Evolutionary conservation across 2,888 invertebrate species (phyloP).

Genomic region (Lottia gigantea): DNA sequence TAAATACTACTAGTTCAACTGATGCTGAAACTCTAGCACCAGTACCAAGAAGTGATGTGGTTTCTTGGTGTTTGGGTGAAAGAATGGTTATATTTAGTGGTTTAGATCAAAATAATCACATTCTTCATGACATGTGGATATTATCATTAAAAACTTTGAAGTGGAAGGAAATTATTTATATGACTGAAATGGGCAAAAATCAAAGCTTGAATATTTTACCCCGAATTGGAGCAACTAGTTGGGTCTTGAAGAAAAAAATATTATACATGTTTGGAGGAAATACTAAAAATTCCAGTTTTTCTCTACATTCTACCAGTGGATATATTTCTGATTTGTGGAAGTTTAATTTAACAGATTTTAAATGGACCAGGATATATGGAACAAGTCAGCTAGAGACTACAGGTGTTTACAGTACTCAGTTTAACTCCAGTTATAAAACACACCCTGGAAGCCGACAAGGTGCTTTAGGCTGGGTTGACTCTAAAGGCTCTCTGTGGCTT

Average conservation of each 20-base stretch:
- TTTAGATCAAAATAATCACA: conserved; percentile 31
- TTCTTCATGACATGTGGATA: conserved; percentile 52
- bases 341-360: conserved; percentile 36
- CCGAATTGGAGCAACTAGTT: conserved; percentile 48
- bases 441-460: conserved; percentile 46
- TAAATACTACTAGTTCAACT: too few species aligned
- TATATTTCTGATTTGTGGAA: conserved; percentile 50
- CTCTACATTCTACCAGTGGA: conserved; percentile 38
- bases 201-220: conserved; percentile 34
- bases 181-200: conserved; percentile 14
- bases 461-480: conserved; percentile 45
- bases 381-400: conserved; percentile 26
- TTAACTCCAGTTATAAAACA: conserved; percentile 19
- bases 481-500: conserved; percentile 47
- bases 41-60: conserved; percentile 42
- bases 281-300: conserved; percentile 30
- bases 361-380: conserved; percentile 41
- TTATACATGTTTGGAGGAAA: conserved; percentile 59
- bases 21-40: conserved; percentile 23
- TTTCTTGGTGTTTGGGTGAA: conserved; percentile 48
- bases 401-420: conserved; percentile 33
- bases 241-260: conserved; percentile 27
- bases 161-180: conserved; percentile 36
- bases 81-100: conserved; percentile 52
- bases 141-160: conserved; percentile 40